Percentiles rank a stretch among this genome's conserved stretches.
phyloP scores from a whole-genome alignment of 2,888 invertebrate species.

The Cantharis rustica region DNA sequence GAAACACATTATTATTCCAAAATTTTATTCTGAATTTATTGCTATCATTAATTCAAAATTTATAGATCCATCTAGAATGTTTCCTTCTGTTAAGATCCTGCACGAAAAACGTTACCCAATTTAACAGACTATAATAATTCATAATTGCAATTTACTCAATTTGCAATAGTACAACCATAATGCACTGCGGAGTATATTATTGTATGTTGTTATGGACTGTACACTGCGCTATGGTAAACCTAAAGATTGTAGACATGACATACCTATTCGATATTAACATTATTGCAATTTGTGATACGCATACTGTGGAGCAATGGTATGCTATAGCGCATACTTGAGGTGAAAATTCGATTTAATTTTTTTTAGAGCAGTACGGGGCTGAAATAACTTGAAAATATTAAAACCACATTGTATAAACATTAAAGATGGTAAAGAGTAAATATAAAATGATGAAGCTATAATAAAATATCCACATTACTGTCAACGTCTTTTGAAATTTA shows the following conservation, averaged over 20 bases:
- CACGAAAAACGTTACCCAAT: too few species aligned
- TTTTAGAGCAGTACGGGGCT: neutral
- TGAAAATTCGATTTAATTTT: neutral
- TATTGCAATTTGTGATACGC: neutral
- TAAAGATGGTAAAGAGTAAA: neutral
- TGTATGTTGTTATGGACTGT: neutral
- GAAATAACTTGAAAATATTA: neutral
- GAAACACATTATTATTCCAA: neutral
- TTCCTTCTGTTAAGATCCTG: too few species aligned
- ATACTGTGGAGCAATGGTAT: neutral
- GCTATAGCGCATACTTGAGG: neutral
- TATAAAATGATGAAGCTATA: neutral
- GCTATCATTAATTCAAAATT: neutral
- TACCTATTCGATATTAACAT: neutral
- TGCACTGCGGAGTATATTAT: too few species aligned
- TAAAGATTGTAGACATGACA: neutral
- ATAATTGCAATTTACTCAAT: too few species aligned
- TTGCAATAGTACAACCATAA: too few species aligned
- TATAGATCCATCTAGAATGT: neutral
- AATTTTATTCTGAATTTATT: neutral
- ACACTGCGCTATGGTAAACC: neutral
- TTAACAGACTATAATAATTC: too few species aligned
- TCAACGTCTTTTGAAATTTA: slow-evolving; percentile 24
- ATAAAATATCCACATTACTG: neutral
- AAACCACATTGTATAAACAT: neutral